Percentiles rank a stretch among this genome's conserved stretches.
Conservation (phyloP, 2,888 invertebrate species). For the Philhelius pedissequus region DNA sequence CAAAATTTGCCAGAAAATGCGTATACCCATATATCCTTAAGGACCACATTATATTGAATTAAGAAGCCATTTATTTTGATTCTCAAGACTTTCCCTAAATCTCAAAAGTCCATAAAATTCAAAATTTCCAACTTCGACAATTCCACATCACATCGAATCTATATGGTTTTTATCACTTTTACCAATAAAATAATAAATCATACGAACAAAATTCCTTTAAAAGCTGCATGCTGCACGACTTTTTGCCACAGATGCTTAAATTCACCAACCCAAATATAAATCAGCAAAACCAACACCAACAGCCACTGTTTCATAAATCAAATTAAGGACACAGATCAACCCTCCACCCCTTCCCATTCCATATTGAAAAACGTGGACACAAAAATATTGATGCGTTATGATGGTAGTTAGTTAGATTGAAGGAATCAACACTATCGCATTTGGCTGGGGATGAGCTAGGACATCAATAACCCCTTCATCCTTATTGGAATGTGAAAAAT, state of each 20-base stretch:
- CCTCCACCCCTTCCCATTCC: neutral
- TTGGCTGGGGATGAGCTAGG: neutral
- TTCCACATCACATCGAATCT: neutral
- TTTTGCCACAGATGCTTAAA: slow-evolving; percentile 37
- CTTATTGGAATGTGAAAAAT: slow-evolving; percentile 19
- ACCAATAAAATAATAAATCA: slow-evolving; percentile 6
- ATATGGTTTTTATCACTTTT: neutral
- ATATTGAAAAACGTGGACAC: neutral
- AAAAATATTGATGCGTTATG: slow-evolving; percentile 14
- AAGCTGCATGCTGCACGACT: slow-evolving; percentile 28
- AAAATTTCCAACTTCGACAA: neutral
- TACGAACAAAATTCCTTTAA: slow-evolving; percentile 24
- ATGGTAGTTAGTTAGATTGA: slow-evolving; percentile 49
- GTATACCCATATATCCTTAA: no score
- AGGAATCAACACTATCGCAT: slow-evolving; percentile 19
- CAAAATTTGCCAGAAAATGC: no score
- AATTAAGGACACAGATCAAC: neutral
- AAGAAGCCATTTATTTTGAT: neutral
- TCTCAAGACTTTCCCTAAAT: neutral
- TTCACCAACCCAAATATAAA: slow-evolving; percentile 33
- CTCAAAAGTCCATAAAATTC: neutral
- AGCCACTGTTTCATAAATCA: slow-evolving; percentile 58
- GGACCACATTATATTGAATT: no score
- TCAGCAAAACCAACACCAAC: slow-evolving; percentile 27
- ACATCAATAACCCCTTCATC: neutral